These are phyloP conservation scores for Drosophila sulfurigaster DNA, from an alignment of 1,140 invertebrate species.

Conservation along the genomic window DNA sequence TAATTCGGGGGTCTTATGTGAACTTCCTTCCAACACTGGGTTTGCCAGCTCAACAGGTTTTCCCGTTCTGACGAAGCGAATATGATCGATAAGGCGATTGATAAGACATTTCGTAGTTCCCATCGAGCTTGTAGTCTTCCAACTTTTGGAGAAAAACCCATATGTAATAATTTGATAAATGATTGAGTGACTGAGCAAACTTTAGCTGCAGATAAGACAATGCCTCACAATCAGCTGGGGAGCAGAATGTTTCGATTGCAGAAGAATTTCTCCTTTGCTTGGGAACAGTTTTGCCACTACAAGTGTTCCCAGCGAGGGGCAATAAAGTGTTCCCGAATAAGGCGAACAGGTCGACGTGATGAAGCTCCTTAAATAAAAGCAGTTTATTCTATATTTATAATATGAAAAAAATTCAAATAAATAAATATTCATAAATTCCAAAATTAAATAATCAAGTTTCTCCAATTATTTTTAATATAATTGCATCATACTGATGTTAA, in stretches of 20 bases:
- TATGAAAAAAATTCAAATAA: too few relatives aligned
- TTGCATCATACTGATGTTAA: too few relatives aligned
- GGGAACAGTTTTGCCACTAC: background rate
- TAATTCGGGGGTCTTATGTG: background rate
- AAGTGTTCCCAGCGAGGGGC: conserved; percentile 14
- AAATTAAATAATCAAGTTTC: background rate
- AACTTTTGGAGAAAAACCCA: conserved; percentile 4
- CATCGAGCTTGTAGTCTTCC: background rate
- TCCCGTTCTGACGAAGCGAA: conserved; percentile 21
- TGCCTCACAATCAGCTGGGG: background rate
- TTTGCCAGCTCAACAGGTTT: conserved; percentile 22
- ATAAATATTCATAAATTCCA: background rate
- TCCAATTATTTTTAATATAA: too few relatives aligned
- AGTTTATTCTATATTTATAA: too few relatives aligned
- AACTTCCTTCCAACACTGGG: background rate
- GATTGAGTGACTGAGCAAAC: background rate
- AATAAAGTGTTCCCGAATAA: conserved; percentile 1
- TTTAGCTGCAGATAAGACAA: conserved; percentile 3
- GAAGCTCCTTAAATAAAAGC: background rate
- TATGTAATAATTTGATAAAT: background rate
- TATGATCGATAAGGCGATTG: conserved; percentile 25
- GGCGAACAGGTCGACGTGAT: background rate
- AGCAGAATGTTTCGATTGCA: background rate
- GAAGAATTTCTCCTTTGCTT: background rate
- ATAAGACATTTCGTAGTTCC: conserved; percentile 27